Evolutionary conservation across 2,888 invertebrate species (phyloP).

Genomic region (Stenoptilia bipunctidactyla): DNA sequence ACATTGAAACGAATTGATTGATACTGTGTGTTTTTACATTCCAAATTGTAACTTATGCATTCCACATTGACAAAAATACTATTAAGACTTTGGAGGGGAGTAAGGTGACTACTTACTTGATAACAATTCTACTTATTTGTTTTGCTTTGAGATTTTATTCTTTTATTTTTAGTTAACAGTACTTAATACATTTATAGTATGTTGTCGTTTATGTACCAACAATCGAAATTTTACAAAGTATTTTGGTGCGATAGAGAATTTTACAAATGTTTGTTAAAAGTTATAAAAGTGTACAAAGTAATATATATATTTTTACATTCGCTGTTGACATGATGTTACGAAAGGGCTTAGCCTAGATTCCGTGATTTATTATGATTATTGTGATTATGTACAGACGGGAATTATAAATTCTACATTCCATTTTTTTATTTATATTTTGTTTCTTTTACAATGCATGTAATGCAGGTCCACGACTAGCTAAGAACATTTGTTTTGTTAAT

Average conservation of each 20-base stretch:
- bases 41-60: slow-evolving; percentile 43
- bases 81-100: slow-evolving; percentile 52
- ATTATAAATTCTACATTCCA: slow-evolving; percentile 68
- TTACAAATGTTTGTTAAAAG: slow-evolving; percentile 62
- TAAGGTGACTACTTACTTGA: slow-evolving; percentile 44
- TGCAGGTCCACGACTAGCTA: slow-evolving; percentile 67
- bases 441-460: slow-evolving; percentile 53
- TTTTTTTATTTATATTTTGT: slow-evolving; percentile 35
- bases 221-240: slow-evolving; percentile 47
- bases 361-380: slow-evolving; percentile 59
- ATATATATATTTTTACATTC: slow-evolving; percentile 71
- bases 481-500: slow-evolving; percentile 22
- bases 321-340: slow-evolving; percentile 55
- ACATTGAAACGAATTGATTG: slow-evolving; percentile 10
- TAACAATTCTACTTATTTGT: slow-evolving; percentile 27
- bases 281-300: slow-evolving; percentile 65
- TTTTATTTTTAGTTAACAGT: slow-evolving; percentile 43
- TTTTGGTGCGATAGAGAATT: slow-evolving; percentile 70
- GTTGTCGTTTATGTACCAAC: slow-evolving; percentile 32
- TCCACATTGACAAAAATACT: slow-evolving; percentile 33
- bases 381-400: slow-evolving; percentile 63
- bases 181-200: slow-evolving; percentile 43
- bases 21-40: slow-evolving; percentile 27
- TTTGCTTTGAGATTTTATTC: slow-evolving; percentile 37
- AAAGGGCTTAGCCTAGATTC: slow-evolving; percentile 60